Base-by-base conservation (phyloP, 2,797 vertebrate species). In the Caiman crocodilus region DNA sequence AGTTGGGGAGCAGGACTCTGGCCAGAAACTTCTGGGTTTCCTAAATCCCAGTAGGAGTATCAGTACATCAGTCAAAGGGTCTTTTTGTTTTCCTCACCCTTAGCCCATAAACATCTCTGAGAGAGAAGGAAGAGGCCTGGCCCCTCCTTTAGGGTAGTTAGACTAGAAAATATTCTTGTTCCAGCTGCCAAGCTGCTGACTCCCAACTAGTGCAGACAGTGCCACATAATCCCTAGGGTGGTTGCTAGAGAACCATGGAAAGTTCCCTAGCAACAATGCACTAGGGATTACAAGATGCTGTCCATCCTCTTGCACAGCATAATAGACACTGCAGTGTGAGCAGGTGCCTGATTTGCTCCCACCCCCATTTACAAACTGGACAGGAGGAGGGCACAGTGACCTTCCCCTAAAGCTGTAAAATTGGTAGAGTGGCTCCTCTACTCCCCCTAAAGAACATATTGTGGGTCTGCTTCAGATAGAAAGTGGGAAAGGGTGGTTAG, bases 291-390 rank as follows among this genome's bases (percentile, higher is more conserved):
- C 78, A 61, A 79, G 64, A 32, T 23, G 58, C 79, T 81, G 79
- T 7, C 59, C 15, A 21, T 26, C 20, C 63, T n/a, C 16, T 26
- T 65, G 14, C 15, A 0, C 65, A 75, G 5, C 0, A 0, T 59
- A 14, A 15, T 69, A 64, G 20, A n/a, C 74, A 64, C 25, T 57
- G 25, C 1, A 4, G 4, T 30, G 75, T 64, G 5, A 30, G 61
- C 28, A 61, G 59, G 32, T 13, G 13, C 56, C 65, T 3, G 1
- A 42, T 13, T 2, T 35, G 30, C 30, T 35, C 69, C 13, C 65
- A 23, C 4, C 28, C 30, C 18, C 65, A 71, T 32, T 23, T 71
- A 28, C 32, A 82, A 32, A 82, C 3, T 23, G 55, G 28, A 55
- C 9, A 75, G 10, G 7, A 61, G 17, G 50, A 26, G 28, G n/a